These are phyloP conservation scores for Rhopilema esculentum DNA, from an alignment of 30 jellyfish, hydroid and myxozoan species.

Conservation along the genomic window DNA sequence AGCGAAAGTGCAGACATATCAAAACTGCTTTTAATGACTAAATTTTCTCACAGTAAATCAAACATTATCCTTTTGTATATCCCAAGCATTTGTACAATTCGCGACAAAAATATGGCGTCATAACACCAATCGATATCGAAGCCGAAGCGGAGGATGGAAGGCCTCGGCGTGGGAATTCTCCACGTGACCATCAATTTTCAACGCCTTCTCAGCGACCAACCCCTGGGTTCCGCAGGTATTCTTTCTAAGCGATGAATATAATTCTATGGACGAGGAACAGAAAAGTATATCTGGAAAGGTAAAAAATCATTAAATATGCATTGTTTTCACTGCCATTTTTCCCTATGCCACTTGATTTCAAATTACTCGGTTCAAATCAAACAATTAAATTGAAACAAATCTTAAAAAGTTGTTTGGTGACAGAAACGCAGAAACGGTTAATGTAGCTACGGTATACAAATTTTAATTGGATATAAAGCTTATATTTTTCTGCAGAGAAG, in stretches of 20 bases:
- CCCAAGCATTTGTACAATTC: background rate
- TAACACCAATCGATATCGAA: background rate
- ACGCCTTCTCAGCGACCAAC: background rate
- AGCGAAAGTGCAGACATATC: conserved; percentile 53
- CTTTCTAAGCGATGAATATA: background rate
- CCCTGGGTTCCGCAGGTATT: background rate
- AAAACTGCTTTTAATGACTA: background rate
- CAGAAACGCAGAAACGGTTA: too few relatives aligned
- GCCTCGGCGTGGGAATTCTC: conserved; percentile 30
- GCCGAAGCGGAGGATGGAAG: conserved; percentile 2
- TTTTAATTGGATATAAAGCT: too few relatives aligned
- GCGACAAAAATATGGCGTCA: background rate
- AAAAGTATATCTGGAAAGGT: too few relatives aligned
- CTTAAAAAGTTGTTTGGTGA: too few relatives aligned
- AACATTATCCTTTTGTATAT: background rate
- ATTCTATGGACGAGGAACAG: too few relatives aligned
- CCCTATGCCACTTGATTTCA: too few relatives aligned
- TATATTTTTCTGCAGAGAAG: too few relatives aligned
- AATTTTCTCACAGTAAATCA: background rate
- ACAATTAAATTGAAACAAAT: too few relatives aligned
- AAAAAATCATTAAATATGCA: too few relatives aligned
- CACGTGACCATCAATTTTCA: background rate
- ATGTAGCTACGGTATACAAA: too few relatives aligned
- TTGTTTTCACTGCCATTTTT: too few relatives aligned
- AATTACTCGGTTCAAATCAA: too few relatives aligned